Conservation (phyloP, 2,797 vertebrate species). For the Trichosurus vulpecula region DNA sequence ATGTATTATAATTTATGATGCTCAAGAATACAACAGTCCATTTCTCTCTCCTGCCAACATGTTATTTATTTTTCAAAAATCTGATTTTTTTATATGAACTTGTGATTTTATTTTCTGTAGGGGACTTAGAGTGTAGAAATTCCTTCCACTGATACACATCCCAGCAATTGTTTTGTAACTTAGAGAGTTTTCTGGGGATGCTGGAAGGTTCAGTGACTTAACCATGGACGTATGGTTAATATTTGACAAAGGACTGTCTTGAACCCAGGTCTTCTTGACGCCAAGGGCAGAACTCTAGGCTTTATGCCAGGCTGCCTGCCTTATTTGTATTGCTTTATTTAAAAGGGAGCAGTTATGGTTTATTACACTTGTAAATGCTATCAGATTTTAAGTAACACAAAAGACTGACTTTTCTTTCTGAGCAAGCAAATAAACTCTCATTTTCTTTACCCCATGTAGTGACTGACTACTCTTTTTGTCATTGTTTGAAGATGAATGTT, state of each 20-base stretch:
- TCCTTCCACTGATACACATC: neutral
- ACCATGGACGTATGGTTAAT: neutral
- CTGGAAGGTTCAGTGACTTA: neutral
- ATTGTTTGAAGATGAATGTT: neutral
- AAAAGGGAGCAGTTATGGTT: neutral
- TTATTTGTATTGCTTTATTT: neutral
- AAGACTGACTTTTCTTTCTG: neutral
- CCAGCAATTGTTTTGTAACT: neutral
- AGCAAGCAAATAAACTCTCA: neutral
- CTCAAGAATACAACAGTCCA: constrained; percentile 2
- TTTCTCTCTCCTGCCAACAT: neutral
- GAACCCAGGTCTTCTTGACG: neutral
- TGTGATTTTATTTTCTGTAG: neutral
- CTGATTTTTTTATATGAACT: neutral
- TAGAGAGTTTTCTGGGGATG: neutral
- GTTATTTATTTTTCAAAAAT: neutral
- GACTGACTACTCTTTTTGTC: constrained; percentile 28
- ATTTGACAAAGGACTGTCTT: neutral
- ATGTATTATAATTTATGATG: neutral
- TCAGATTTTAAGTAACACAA: constrained; percentile 22
- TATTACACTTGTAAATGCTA: constrained; percentile 5
- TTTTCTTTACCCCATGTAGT: constrained; percentile 23
- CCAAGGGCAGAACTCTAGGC: neutral
- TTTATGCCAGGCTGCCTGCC: neutral
- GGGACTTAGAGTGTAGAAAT: neutral